Evolutionary conservation across 2,797 vertebrate genomes (phyloP).

Genomic region (Poecilia wingei): DNA sequence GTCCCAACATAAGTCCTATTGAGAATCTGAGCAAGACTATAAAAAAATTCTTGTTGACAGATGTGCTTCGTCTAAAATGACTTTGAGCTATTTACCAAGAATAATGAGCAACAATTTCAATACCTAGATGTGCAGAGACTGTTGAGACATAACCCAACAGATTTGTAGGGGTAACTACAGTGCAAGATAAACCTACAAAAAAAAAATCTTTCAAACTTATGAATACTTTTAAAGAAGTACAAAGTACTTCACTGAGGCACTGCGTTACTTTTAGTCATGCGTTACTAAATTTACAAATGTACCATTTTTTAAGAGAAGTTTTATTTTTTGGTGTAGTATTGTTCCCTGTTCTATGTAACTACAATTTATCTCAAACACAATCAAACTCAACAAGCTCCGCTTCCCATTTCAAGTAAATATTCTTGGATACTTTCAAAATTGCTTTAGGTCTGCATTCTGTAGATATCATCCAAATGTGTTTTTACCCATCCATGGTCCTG

Average conservation of each 20-base stretch:
- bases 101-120: neutral
- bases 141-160: neutral
- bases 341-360: conserved; percentile 3
- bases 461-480: neutral
- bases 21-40: neutral
- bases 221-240: neutral
- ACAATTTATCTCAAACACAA: conserved; percentile 5
- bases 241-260: neutral
- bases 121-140: neutral
- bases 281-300: neutral
- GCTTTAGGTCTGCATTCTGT: neutral
- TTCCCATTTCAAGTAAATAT: neutral
- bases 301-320: neutral
- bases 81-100: neutral
- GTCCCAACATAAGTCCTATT: neutral
- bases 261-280: neutral
- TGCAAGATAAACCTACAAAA: neutral
- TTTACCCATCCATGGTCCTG: conserved; percentile 75
- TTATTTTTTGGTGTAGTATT: neutral
- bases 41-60: neutral
- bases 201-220: neutral
- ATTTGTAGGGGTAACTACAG: neutral
- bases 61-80: neutral
- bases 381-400: neutral
- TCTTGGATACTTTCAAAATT: neutral